phyloP scores from a whole-genome alignment of 1,140 invertebrate genomes.

The Lordiphosa collinella region DNA sequence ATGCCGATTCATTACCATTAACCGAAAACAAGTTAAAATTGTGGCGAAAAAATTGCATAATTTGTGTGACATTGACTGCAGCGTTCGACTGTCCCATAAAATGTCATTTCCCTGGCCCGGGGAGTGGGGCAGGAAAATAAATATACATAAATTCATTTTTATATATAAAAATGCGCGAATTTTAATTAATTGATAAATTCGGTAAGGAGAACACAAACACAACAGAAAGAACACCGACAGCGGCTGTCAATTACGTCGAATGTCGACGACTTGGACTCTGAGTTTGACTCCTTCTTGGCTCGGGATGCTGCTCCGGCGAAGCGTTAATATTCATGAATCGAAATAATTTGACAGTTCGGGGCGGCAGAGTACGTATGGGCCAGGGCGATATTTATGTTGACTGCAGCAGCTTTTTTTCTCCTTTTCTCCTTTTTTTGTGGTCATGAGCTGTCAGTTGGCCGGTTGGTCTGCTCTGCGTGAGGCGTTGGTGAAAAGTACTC shows the following conservation, averaged over 20 bases:
- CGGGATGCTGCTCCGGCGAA: slow-evolving; percentile 27
- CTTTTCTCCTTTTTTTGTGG: slow-evolving; percentile 15
- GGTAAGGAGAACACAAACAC: slow-evolving; percentile 53
- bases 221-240: slow-evolving; percentile 33
- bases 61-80: slow-evolving; percentile 66
- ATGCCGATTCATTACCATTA: slow-evolving; percentile 68
- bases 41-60: slow-evolving; percentile 76
- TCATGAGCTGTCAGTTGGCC: slow-evolving; percentile 37
- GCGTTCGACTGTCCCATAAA: slow-evolving; percentile 53
- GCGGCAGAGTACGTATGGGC: slow-evolving; percentile 68
- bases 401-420: slow-evolving; percentile 6
- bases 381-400: slow-evolving; percentile 64
- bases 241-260: slow-evolving; percentile 68
- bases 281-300: neutral
- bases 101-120: slow-evolving; percentile 55
- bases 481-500: slow-evolving; percentile 77
- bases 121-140: slow-evolving; percentile 17
- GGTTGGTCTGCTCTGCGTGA: slow-evolving; percentile 53
- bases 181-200: slow-evolving; percentile 79
- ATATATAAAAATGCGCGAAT: slow-evolving; percentile 71
- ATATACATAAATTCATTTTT: slow-evolving; percentile 65
- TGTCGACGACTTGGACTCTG: slow-evolving; percentile 1
- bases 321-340: slow-evolving; percentile 78
- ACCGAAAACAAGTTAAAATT: slow-evolving; percentile 74
- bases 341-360: slow-evolving; percentile 78